Evolutionary conservation across 2,113 vertebrate species (phyloP).

Genomic region (Echinops telfairi): DNA sequence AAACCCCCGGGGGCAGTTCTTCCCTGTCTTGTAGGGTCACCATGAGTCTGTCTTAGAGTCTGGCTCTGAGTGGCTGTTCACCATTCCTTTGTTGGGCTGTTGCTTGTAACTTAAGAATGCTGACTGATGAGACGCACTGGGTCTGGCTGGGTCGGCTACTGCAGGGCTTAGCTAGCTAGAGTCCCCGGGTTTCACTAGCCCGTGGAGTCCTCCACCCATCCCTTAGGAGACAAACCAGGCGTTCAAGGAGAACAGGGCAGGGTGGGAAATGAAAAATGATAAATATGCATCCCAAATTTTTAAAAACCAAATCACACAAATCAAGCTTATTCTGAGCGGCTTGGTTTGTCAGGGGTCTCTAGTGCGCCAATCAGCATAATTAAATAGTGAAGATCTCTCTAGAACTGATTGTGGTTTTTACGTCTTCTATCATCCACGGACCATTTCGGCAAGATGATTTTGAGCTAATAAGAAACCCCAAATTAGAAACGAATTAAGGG

Average conservation of each 20-base stretch:
- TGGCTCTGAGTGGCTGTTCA: background rate
- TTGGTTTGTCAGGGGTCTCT: slow-evolving; percentile 74
- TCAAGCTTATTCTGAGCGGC: slow-evolving; percentile 83
- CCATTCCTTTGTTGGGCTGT: background rate
- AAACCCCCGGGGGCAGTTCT: no score
- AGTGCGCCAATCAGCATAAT: slow-evolving; percentile 85
- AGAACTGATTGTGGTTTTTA: slow-evolving; percentile 80
- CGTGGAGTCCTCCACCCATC: background rate
- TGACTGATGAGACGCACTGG: background rate
- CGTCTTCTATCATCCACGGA: slow-evolving; percentile 73
- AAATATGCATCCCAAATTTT: slow-evolving; percentile 83
- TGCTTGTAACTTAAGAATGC: no score
- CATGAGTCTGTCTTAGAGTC: background rate
- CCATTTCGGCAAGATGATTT: slow-evolving; percentile 79
- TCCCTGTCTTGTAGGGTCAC: no score
- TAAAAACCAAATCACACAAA: slow-evolving; percentile 83
- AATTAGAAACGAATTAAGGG: slow-evolving; percentile 85
- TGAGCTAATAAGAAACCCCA: slow-evolving; percentile 82
- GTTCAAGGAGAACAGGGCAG: slow-evolving; percentile 77
- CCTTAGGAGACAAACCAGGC: slow-evolving; percentile 53
- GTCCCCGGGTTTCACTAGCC: background rate
- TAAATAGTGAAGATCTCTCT: slow-evolving; percentile 78
- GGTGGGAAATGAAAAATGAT: slow-evolving; percentile 76
- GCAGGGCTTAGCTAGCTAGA: background rate
- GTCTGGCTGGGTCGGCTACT: background rate